Base-by-base conservation (phyloP, 2,888 invertebrate species). In the Andrena dorsata region DNA sequence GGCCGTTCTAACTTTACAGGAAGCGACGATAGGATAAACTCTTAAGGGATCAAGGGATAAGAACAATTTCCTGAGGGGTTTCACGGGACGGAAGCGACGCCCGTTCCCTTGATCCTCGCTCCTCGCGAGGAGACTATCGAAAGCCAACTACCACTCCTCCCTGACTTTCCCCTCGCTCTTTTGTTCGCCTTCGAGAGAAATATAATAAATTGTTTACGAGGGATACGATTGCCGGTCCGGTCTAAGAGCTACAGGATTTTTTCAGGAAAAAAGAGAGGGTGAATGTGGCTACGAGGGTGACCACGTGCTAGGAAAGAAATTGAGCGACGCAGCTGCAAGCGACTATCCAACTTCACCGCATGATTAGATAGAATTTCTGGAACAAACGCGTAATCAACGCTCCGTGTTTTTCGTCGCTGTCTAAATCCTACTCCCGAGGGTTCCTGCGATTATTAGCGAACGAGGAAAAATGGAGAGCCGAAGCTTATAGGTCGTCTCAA, bases 1-100 rank as follows among this genome's bases (percentile, higher is more conserved):
- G 81, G 76, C 83, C 82, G 79, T 68, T 82, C 78, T 77, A 80
- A 82, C 82, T 86, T 86, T 74, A 82, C 76, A 70, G 76, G 78
- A 78, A 87, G 84, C 84, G 84, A 84, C 90, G 87, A 89, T 84
- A 82, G 88, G 85, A 86, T 90, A 89, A 90, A 90, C 90, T 90
- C 88, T 89, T 83, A 85, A 80, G 76, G 86, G 90, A 90, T 90
- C 91, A 89, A 89, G 86, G 84, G 91, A 90, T 90, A 88, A 90
- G 88, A 86, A 88, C 90, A 90, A 90, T 90, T 90, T 91, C 90
- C 90, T 85, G 84, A 73, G 85, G 85, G 84, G 82, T 82, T 87
- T 88, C 85, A 58, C 84, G 71, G 79, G 76, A 85, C 83, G 89
- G 84, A 91, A 88, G 85, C 86, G 88, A 88, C 82, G 80, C 79